Evolutionary conservation across 2,113 vertebrate species (phyloP), one percentile per base, ranked within the genome.

Genomic region (Oxygymnocypris stewartii): DNA sequence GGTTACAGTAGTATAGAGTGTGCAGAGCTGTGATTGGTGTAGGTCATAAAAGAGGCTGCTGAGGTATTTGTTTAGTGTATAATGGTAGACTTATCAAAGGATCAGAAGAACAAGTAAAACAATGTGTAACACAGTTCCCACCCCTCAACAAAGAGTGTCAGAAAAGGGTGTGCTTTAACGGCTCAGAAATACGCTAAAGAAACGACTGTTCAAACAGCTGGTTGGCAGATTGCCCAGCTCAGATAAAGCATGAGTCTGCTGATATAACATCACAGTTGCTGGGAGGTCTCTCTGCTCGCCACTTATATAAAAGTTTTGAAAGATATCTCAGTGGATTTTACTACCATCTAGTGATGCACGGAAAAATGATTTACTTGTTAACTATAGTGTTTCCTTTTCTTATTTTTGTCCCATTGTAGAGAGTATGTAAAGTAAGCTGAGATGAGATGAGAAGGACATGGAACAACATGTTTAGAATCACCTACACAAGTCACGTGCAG

Each of bases 321-420:
- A 67, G 7, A 47, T 37, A 2, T 74, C 44, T n/a, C 23, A 37
- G n/a, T 73, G 6, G 42, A 49, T 40, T 82, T 73, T 86, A 86
- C 87, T 49, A 49, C 73, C 79, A 83, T 83, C 84, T 88, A 86
- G 79, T 73, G 84, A 83, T 82, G 3, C 8, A 12, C 4, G 14
- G 20, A n/a, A 57, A 63, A 81, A 4, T 0, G 1, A 23, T 35
- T 37, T 51, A 2, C 16, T 35, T 23, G 3, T 4, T 31, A 37
- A 28, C 4, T 57, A 57, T 57, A 7, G 4, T 79, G 4, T 37
- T 61, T 80, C 10, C 3, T 4, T 63, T 61, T 61, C 1, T 61
- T n/a, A 13, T 35, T 35, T 78, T 12, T 25, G 73, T 47, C 42
- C 73, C 11, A 44, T 12, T 75, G 37, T 9, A 74, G 37, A 23